Percentiles rank a stretch among this genome's conserved stretches.
Evolutionary conservation across 2,888 invertebrate genomes (phyloP).

Genomic region (Aspidiotus rigidus): DNA sequence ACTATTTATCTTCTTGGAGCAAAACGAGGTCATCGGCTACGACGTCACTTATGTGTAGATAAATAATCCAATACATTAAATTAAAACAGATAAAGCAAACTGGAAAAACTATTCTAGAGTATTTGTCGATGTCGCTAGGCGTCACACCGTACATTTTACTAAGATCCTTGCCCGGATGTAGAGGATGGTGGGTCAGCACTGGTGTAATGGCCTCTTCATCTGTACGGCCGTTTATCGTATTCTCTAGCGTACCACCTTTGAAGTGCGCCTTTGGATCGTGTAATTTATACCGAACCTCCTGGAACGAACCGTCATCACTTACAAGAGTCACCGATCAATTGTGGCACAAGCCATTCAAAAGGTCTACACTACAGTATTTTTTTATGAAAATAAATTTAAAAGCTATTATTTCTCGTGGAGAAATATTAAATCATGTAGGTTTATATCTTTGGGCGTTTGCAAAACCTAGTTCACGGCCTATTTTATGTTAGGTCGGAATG

Average conservation of each 20-base stretch:
- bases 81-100: conserved; percentile 98
- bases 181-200: conserved; percentile 58
- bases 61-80: conserved; percentile 96
- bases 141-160: conserved; percentile 86
- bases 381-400: no score
- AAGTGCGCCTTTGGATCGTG: conserved; percentile 89
- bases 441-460: no score
- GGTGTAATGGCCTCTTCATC: conserved; percentile 55
- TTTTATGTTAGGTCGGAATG: no score
- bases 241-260: conserved; percentile 83
- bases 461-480: no score
- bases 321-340: conserved; percentile 45
- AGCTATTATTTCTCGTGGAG: no score
- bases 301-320: conserved; percentile 49
- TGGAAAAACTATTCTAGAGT: conserved; percentile 95
- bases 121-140: conserved; percentile 98
- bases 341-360: no score
- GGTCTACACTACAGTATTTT: no score
- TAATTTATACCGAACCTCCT: conserved; percentile 92
- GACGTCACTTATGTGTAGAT: conserved; percentile 90
- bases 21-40: conserved; percentile 87
- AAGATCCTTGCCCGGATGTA: conserved; percentile 84
- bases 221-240: conserved; percentile 74
- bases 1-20: conserved; percentile 59
- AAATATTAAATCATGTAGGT: no score